Evolutionary conservation across 1,140 invertebrate genomes (phyloP), one percentile per base, ranked within the genome.

Genomic region (Drosophila sulfurigaster): DNA sequence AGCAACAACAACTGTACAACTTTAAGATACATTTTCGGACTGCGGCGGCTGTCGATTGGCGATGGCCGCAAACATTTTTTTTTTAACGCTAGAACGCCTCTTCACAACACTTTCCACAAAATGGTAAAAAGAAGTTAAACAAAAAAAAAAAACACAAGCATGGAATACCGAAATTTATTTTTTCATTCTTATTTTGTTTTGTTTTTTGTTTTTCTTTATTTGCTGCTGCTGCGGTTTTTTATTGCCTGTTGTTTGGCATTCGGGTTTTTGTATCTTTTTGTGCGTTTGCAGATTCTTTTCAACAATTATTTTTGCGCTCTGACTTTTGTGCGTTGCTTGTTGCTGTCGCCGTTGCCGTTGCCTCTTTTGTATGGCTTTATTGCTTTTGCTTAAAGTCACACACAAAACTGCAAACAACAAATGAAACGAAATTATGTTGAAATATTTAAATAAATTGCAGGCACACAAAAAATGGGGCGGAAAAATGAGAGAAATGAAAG

Each of bases 41-140:
- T 64, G 79, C 73, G 71, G 52, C 83, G 71, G 52, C 83, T 80
- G 83, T 87, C 77, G 83, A 88, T 87, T 78, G 77, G 73, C 68
- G 70, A 78, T 41, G 83, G 75, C 83, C 83, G 63, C 85, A 78
- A 88, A 67, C 78, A 65, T 65, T 56, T 65, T 46, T 46, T 52
- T 75, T 63, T 89, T 81, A 88, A 89, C 81, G 85, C 85, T 89
- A 88, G 85, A 88, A 88, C 85, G 85, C 85, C 85, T 89, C 85
- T 89, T 88, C 72, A 65, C 85, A 81, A 89, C 85, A 88, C 85
- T 88, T 88, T 89, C 67, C 68, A 57, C 15, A 67, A 64, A 76
- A 48, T 46, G 68, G 13, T 66, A 13, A 41, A 25, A 41, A 59
- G 67, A 43, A 79, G 6, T 8, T 25, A 51, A 75, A 41, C 45